Conservation (phyloP, 2,888 invertebrate species). For the Sialis lutaria region DNA sequence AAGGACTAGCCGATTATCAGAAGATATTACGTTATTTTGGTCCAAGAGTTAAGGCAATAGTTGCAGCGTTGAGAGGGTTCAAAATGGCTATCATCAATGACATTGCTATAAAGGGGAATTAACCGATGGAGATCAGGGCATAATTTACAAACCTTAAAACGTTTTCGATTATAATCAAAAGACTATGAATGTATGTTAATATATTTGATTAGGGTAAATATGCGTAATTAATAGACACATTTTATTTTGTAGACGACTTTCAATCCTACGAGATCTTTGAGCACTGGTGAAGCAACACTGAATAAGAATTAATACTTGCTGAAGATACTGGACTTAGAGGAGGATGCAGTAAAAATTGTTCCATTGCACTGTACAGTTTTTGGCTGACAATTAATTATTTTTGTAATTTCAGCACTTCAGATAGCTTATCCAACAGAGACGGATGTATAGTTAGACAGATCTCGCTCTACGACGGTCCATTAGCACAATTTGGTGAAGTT, state of each 20-base stretch:
- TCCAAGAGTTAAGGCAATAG: no score
- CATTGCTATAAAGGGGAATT: no score
- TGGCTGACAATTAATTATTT: no score
- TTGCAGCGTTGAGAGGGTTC: no score
- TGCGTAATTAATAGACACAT: not conserved
- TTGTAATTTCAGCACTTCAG: constrained; percentile 56
- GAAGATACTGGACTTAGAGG: constrained; percentile 98
- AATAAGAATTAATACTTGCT: constrained; percentile 94
- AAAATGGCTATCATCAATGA: no score
- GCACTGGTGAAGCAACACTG: constrained; percentile 99
- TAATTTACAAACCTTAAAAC: no score
- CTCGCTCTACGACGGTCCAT: constrained; percentile 91
- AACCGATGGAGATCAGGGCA: no score
- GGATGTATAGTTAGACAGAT: constrained; percentile 98
- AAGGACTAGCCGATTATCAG: no score
- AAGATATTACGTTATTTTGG: no score
- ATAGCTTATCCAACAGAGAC: constrained; percentile 90
- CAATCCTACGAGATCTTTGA: constrained; percentile 96
- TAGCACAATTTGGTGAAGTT: constrained; percentile 93
- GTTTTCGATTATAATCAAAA: no score
- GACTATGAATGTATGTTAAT: not conserved
- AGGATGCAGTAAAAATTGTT: constrained; percentile 54
- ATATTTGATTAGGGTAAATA: not conserved
- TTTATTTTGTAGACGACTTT: constrained; percentile 77
- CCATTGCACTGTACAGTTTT: not conserved